Base-by-base conservation (phyloP, 2,888 invertebrate genomes). In the Acheta domesticus region DNA sequence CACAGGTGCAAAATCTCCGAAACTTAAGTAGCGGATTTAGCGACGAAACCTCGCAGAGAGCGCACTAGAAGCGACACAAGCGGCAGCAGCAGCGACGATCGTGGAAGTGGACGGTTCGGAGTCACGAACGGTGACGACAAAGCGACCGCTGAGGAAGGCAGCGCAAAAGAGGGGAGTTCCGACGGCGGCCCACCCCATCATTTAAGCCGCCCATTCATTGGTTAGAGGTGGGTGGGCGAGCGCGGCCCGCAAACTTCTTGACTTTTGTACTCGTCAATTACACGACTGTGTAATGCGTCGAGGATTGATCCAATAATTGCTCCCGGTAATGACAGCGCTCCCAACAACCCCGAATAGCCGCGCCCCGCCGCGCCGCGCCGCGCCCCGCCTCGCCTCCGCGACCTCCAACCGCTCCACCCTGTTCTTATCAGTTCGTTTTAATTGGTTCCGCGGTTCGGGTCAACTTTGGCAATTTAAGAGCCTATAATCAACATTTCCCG, bases 391-490 rank as follows among this genome's bases (percentile, higher is more conserved):
- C 62, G 14, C 62, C 62, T 8, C n/a, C 62, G 62, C n/a, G 16
- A 14, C 62, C 16, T 0, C n/a, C 62, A 14, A 8, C n/a, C 14
- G 4, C 62, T 62, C 62, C 62, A 5, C 62, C n/a, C 62, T n/a
- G 62, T 62, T 62, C 62, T 62, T 62, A 62, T 62, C 62, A 62
- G 62, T 62, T 62, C 62, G 62, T 62, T 62, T 62, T 62, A 62
- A 62, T 62, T 62, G 62, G 62, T 62, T 62, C 62, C 62, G 62
- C 16, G n/a, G 4, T 62, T n/a, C 16, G n/a, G 62, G 62, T 62
- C 62, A 62, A 62, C 62, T 62, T 62, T 62, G 62, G 62, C 62
- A 62, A 62, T 62, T 62, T 62, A 62, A 62, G 62, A 62, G 62
- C 62, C 62, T 62, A 62, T 62, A 62, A 62, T 62, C 62, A 62